Conservation (phyloP, 2,113 vertebrate genomes). For the Genyomyrus donnyi region DNA sequence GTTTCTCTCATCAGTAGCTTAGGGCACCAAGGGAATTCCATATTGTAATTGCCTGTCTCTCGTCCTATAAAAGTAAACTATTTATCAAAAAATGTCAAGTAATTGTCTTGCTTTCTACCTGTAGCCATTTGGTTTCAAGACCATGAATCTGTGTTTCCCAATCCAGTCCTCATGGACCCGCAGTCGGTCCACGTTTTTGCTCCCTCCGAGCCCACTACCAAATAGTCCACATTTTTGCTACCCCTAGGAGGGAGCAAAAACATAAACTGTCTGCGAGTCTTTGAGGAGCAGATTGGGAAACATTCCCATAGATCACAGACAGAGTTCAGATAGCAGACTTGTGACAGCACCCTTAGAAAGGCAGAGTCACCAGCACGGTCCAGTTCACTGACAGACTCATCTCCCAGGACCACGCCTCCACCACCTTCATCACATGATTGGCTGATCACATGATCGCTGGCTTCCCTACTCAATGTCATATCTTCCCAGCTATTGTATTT, state of each 20-base stretch:
- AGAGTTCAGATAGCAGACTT: background rate
- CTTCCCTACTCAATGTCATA: background rate
- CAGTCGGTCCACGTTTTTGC: background rate
- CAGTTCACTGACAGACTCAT: background rate
- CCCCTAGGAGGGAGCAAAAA: background rate
- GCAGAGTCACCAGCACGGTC: background rate
- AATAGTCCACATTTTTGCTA: background rate
- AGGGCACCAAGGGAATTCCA: background rate
- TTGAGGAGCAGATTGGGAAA: background rate
- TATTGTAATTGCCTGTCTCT: background rate
- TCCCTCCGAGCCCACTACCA: background rate
- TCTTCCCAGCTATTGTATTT: background rate
- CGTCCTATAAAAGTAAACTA: background rate
- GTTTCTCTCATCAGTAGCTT: background rate
- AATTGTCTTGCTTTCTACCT: background rate
- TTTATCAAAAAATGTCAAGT: background rate
- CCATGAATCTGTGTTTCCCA: background rate
- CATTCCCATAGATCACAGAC: background rate
- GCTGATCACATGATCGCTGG: background rate
- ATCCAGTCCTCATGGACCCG: background rate
- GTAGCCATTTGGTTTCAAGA: background rate
- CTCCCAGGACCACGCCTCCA: background rate
- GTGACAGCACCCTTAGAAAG: background rate
- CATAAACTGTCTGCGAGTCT: background rate
- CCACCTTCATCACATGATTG: background rate